phyloP scores from a whole-genome alignment of 2,113 vertebrate genomes.

The Clarias macrocephalus region DNA sequence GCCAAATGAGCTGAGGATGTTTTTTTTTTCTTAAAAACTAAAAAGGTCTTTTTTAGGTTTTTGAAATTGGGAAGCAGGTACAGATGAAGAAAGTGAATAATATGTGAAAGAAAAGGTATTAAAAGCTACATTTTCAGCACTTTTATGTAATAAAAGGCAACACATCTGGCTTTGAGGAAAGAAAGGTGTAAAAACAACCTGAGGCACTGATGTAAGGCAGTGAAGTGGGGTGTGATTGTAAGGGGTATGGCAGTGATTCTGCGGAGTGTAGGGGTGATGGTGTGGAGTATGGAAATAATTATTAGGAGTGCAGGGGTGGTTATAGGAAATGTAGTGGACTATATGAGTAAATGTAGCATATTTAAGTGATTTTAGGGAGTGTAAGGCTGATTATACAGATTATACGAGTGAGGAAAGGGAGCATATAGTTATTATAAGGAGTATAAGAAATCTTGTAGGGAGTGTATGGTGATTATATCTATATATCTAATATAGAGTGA shows the following conservation, averaged over 20 bases:
- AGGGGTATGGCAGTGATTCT: not conserved
- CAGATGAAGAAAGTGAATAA: not conserved
- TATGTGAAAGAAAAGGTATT: not conserved
- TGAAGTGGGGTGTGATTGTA: not conserved
- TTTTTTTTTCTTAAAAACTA: not conserved
- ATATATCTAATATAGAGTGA: not conserved
- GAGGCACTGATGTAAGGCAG: not conserved
- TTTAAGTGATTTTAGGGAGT: not conserved
- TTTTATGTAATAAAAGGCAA: conserved; percentile 8
- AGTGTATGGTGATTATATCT: not conserved
- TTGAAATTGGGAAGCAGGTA: not conserved
- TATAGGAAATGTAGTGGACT: not conserved
- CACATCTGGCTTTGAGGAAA: not conserved
- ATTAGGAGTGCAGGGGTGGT: not conserved
- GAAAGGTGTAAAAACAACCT: not conserved
- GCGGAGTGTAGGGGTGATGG: not conserved
- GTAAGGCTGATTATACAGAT: not conserved
- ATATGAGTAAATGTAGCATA: not conserved
- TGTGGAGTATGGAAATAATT: not conserved
- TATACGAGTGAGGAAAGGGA: not conserved
- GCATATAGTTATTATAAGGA: not conserved
- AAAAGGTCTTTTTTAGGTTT: not conserved
- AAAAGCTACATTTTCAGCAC: not conserved
- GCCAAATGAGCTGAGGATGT: not conserved
- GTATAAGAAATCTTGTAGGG: not conserved